phyloP scores from a whole-genome alignment of 2,797 vertebrate genomes.

The Cheirogaleus major region DNA sequence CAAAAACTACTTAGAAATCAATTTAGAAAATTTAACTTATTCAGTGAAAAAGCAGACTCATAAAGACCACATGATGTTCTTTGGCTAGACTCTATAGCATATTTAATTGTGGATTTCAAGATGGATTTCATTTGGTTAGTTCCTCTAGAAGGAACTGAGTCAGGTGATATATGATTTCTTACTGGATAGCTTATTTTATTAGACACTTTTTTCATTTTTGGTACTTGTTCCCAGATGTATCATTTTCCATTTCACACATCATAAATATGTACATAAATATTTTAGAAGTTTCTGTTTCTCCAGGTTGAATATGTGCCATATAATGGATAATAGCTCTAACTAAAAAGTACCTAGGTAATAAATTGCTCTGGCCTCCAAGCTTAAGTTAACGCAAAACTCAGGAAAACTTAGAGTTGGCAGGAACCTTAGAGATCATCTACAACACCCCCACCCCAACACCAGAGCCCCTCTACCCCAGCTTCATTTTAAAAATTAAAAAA shows the following conservation, averaged over 20 bases:
- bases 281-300: conserved; percentile 66
- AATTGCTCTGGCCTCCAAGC: not conserved
- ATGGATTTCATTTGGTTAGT: not conserved
- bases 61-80: not conserved
- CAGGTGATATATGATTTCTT: conserved; percentile 5
- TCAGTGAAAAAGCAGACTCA: not conserved
- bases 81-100: not conserved
- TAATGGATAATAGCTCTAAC: conserved; percentile 42
- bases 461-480: not conserved
- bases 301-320: conserved; percentile 25
- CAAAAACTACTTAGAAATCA: conserved; percentile 9
- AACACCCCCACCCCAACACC: not conserved
- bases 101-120: conserved; percentile 1
- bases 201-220: conserved; percentile 47
- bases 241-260: conserved; percentile 68
- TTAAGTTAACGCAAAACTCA: not conserved
- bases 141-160: conserved; percentile 20
- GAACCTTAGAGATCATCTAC: not conserved
- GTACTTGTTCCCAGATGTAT: conserved; percentile 62
- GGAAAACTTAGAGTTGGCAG: not conserved
- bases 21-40: not conserved
- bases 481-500: conserved; percentile 26
- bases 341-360: not conserved
- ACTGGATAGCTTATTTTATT: conserved; percentile 63
- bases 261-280: conserved; percentile 76